A percentile compares a stretch with the other conserved stretches of the same genome.
Conservation (phyloP, 2,888 invertebrate species). For the Agrotis exclamationis region DNA sequence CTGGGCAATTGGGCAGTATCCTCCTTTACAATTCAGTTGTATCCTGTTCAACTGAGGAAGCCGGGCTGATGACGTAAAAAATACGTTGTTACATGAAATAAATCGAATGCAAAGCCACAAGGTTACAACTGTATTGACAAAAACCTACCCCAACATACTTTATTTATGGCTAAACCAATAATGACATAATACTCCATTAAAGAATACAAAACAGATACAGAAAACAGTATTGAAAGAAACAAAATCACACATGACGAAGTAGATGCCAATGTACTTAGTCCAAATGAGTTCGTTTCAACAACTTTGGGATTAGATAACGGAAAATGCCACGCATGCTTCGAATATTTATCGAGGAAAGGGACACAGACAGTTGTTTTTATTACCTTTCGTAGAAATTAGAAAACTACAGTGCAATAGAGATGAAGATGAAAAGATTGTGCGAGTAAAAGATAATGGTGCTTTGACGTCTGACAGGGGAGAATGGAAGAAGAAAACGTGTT, state of each 20-base stretch:
- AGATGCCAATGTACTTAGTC: slow-evolving; percentile 19
- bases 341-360: slow-evolving; percentile 29
- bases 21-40: too few species aligned
- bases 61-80: too few species aligned
- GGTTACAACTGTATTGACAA: not conserved
- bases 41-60: too few species aligned
- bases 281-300: slow-evolving; percentile 25
- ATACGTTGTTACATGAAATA: too few species aligned
- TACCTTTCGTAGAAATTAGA: not conserved
- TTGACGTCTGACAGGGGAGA: too few species aligned
- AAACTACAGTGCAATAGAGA: not conserved
- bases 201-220: not conserved
- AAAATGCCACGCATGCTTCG: slow-evolving; percentile 16
- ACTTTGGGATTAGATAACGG: slow-evolving; percentile 26
- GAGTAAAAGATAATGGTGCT: too few species aligned
- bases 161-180: not conserved
- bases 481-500: too few species aligned
- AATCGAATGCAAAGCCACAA: not conserved
- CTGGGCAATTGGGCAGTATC: too few species aligned
- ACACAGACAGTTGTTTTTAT: not conserved
- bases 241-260: slow-evolving; percentile 21
- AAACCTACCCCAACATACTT: not conserved
- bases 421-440: too few species aligned
- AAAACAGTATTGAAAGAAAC: slow-evolving; percentile 9
- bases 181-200: not conserved